Evolutionary conservation across 2,113 vertebrate species (phyloP).

Genomic region (Mesembrinibis cayennensis): DNA sequence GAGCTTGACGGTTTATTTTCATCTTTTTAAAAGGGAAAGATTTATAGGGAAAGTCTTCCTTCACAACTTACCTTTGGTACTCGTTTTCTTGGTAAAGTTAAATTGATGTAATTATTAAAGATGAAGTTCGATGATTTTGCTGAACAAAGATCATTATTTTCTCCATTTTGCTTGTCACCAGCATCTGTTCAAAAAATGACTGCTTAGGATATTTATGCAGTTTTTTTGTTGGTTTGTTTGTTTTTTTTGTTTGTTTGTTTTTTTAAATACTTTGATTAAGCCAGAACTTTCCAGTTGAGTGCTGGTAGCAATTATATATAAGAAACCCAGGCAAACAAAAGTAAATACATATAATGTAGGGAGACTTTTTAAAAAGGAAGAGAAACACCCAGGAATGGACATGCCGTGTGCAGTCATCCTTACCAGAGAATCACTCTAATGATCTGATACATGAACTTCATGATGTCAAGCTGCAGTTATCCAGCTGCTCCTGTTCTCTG

Average conservation of each 20-base stretch:
- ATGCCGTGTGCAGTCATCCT: background rate
- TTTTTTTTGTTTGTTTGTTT: background rate
- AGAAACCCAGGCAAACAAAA: background rate
- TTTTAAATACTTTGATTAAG: background rate
- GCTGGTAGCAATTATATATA: background rate
- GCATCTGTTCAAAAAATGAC: slow-evolving; percentile 63
- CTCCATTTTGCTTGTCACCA: slow-evolving; percentile 77
- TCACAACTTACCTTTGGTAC: slow-evolving; percentile 85
- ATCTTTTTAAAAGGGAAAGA: background rate
- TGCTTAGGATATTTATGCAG: background rate
- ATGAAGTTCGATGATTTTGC: slow-evolving; percentile 77
- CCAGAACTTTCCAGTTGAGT: background rate
- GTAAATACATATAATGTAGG: background rate
- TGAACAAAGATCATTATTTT: slow-evolving; percentile 77
- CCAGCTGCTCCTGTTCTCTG: background rate
- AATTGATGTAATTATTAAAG: slow-evolving; percentile 83
- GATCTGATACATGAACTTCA: background rate
- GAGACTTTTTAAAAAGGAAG: background rate
- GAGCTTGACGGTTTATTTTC: background rate
- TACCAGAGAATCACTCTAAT: background rate
- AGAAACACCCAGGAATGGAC: background rate
- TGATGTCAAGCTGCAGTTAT: background rate
- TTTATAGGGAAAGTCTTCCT: background rate
- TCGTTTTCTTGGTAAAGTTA: slow-evolving; percentile 87
- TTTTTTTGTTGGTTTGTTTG: background rate